These are phyloP conservation scores for Lophura nycthemera DNA, from an alignment of 2,113 vertebrate genomes.

Conservation along the genomic window DNA sequence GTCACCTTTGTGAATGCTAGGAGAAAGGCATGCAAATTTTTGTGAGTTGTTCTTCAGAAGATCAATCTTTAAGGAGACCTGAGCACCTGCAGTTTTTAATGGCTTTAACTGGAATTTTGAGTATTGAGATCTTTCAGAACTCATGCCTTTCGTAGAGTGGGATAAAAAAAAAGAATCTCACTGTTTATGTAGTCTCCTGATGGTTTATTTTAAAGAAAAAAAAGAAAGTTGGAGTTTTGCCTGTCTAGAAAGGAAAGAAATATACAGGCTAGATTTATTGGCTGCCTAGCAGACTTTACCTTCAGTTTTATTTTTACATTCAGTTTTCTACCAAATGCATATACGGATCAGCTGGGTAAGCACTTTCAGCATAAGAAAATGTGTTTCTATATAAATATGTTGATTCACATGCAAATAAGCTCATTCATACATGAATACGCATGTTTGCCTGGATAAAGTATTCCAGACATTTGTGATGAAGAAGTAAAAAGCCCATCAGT, in stretches of 20 bases:
- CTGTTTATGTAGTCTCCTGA: neutral
- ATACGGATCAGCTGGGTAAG: constrained; percentile 19
- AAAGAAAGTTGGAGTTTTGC: neutral
- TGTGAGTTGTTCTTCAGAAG: neutral
- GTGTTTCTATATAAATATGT: constrained; percentile 34
- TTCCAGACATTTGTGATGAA: neutral
- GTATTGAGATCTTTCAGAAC: neutral
- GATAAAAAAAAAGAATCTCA: neutral
- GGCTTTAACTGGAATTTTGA: neutral
- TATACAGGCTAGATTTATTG: constrained; percentile 1
- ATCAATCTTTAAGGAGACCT: neutral
- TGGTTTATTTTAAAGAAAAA: constrained; percentile 30
- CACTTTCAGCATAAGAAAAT: neutral
- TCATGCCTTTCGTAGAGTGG: neutral
- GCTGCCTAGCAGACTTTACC: constrained; percentile 9
- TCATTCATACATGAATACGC: constrained; percentile 46
- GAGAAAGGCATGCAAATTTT: neutral
- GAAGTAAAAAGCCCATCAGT: neutral
- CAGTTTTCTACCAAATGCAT: neutral
- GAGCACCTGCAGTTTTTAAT: neutral
- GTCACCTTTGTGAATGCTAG: neutral
- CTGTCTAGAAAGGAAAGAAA: neutral
- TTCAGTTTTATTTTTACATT: constrained; percentile 36
- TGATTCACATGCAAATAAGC: constrained; percentile 52
- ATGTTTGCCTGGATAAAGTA: constrained; percentile 47